These are phyloP conservation scores for Chrysolina americana DNA, from an alignment of 2,888 invertebrate species.

Conservation along the genomic window DNA sequence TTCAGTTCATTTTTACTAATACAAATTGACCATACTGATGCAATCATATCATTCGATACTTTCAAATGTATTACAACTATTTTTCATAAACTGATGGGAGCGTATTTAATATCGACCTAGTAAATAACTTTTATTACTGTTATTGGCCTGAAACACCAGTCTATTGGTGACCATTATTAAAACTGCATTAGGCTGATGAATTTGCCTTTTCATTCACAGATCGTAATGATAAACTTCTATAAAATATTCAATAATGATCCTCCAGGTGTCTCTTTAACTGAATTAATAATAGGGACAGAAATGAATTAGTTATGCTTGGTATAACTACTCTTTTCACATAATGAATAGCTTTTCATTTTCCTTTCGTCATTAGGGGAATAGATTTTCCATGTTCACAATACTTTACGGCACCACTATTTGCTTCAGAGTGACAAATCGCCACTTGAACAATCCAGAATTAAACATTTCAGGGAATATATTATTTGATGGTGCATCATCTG, in stretches of 20 bases:
- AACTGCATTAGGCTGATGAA: slow-evolving; percentile 30
- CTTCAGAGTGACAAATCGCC: background rate
- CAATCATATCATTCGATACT: background rate
- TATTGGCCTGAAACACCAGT: slow-evolving; percentile 20
- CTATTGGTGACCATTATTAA: slow-evolving; percentile 27
- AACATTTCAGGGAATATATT: background rate
- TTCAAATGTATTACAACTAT: background rate
- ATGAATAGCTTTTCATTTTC: slow-evolving; percentile 24
- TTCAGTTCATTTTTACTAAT: too few species aligned
- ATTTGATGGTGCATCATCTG: background rate
- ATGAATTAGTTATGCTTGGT: slow-evolving; percentile 10
- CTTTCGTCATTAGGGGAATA: slow-evolving; percentile 2
- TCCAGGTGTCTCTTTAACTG: slow-evolving; percentile 43
- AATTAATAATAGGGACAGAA: slow-evolving; percentile 36
- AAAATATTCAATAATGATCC: slow-evolving; percentile 52
- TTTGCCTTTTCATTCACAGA: slow-evolving; percentile 24
- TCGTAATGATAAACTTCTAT: slow-evolving; percentile 34
- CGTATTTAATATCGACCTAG: slow-evolving; percentile 21
- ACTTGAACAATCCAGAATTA: background rate
- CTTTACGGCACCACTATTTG: background rate
- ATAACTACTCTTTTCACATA: slow-evolving; percentile 16
- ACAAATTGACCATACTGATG: background rate
- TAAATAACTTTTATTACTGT: slow-evolving; percentile 18
- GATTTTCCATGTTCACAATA: slow-evolving; percentile 15
- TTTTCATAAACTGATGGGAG: slow-evolving; percentile 10